phyloP scores from a whole-genome alignment of 2,797 vertebrate genomes.

The Takifugu ocellatus region DNA sequence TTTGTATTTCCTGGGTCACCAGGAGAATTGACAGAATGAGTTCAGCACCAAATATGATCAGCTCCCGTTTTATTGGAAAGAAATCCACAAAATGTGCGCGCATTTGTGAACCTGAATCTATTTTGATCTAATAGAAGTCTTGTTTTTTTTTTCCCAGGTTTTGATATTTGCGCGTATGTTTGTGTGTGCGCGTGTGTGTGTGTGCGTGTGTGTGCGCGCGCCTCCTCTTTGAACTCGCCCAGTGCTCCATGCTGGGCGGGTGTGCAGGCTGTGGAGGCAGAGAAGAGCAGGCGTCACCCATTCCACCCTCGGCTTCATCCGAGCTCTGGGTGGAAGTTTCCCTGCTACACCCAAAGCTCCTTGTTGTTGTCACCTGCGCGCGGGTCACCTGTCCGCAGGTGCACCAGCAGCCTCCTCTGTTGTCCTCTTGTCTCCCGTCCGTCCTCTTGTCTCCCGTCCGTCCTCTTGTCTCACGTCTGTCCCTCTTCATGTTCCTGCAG shows the following conservation, averaged over 20 bases:
- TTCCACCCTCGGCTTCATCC: conserved; percentile 57
- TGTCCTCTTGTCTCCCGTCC: too few relatives aligned
- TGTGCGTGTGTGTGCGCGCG: neutral
- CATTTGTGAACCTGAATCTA: neutral
- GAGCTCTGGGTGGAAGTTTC: conserved; percentile 66
- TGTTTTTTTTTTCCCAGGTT: neutral
- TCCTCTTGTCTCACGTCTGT: too few relatives aligned
- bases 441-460: too few relatives aligned
- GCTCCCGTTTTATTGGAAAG: too few relatives aligned
- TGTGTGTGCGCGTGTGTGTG: neutral
- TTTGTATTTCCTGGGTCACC: too few relatives aligned
- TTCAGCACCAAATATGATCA: too few relatives aligned
- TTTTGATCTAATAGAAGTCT: neutral
- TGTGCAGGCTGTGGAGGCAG: conserved; percentile 50
- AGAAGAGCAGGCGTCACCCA: conserved; percentile 65
- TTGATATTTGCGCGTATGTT: neutral
- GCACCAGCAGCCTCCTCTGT: too few relatives aligned
- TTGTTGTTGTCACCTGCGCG: neutral
- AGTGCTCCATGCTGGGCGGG: conserved; percentile 54
- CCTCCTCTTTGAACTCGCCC: conserved; percentile 48
- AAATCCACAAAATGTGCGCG: neutral
- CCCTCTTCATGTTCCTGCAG: neutral
- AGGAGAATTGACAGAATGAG: too few relatives aligned
- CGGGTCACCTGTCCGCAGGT: neutral
- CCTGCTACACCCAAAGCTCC: conserved; percentile 51